Evolutionary conservation across 2,888 invertebrate genomes (phyloP).

Genomic region (Phorcus lineatus): DNA sequence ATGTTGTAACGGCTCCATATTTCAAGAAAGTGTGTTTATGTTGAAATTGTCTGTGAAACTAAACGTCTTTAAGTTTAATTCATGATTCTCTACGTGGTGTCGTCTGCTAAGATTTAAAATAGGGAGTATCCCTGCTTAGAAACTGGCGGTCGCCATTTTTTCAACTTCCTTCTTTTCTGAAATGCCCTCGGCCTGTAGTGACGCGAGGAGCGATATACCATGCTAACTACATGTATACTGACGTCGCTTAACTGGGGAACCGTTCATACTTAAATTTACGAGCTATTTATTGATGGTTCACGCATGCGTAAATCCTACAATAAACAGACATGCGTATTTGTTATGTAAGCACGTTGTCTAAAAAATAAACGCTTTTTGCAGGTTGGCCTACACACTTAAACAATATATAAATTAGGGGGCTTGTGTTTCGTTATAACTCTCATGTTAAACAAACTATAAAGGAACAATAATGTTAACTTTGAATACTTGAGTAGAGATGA

Average conservation of each 20-base stretch:
- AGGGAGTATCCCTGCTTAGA: not conserved
- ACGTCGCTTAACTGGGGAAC: not conserved
- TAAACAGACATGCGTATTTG: slow-evolving; percentile 2
- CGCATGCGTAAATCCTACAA: slow-evolving; percentile 21
- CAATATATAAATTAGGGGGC: not conserved
- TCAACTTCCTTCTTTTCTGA: slow-evolving; percentile 3
- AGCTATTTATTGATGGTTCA: slow-evolving; percentile 18
- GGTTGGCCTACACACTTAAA: not conserved
- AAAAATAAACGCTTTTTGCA: not conserved
- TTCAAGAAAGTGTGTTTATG: slow-evolving; percentile 10
- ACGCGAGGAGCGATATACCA: not conserved
- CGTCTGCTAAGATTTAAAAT: slow-evolving; percentile 8
- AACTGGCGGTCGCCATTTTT: not conserved
- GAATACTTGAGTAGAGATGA: too few species aligned
- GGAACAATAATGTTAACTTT: too few species aligned
- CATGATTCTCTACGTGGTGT: not conserved
- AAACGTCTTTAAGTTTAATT: slow-evolving; percentile 19
- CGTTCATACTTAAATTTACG: slow-evolving; percentile 7
- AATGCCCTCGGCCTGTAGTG: not conserved
- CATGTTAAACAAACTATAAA: too few species aligned
- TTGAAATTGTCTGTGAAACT: slow-evolving; percentile 25
- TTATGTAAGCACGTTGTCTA: not conserved
- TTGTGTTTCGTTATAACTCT: not conserved
- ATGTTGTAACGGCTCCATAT: not conserved
- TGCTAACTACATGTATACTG: not conserved